Conservation (phyloP, 2,797 vertebrate genomes). For the Lemur catta region DNA sequence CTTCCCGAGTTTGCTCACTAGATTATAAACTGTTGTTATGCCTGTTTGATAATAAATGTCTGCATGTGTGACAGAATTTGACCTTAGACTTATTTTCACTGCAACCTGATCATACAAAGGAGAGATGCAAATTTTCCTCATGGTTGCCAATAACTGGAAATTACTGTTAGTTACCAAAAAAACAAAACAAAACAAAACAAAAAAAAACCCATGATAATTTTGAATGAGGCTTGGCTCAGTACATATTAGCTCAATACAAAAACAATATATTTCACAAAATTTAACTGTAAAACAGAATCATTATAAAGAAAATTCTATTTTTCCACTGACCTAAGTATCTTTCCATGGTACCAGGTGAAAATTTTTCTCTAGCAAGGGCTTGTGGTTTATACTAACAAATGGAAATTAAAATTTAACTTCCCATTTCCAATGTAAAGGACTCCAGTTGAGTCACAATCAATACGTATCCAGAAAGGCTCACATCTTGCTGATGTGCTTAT, state of each 20-base stretch:
- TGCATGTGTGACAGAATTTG: not conserved
- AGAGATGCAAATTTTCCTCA: not conserved
- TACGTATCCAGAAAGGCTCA: not conserved
- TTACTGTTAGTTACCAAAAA: not conserved
- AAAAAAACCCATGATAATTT: not conserved
- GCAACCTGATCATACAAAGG: not conserved
- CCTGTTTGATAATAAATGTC: not conserved
- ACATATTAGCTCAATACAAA: not conserved
- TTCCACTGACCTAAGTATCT: not conserved
- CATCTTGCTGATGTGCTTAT: not conserved
- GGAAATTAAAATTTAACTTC: not conserved
- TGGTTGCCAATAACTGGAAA: not conserved
- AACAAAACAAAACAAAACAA: no score
- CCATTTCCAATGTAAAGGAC: not conserved
- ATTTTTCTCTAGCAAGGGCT: not conserved
- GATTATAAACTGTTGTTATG: not conserved
- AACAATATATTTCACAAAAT: not conserved
- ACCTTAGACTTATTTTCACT: not conserved
- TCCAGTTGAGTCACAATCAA: not conserved
- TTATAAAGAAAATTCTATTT: not conserved
- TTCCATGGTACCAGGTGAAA: not conserved
- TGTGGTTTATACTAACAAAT: not conserved
- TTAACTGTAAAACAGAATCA: not conserved
- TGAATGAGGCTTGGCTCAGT: not conserved
- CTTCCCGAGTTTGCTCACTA: not conserved